Evolutionary conservation across 2,797 vertebrate genomes (phyloP).

Genomic region (Aldrovandia affinis): DNA sequence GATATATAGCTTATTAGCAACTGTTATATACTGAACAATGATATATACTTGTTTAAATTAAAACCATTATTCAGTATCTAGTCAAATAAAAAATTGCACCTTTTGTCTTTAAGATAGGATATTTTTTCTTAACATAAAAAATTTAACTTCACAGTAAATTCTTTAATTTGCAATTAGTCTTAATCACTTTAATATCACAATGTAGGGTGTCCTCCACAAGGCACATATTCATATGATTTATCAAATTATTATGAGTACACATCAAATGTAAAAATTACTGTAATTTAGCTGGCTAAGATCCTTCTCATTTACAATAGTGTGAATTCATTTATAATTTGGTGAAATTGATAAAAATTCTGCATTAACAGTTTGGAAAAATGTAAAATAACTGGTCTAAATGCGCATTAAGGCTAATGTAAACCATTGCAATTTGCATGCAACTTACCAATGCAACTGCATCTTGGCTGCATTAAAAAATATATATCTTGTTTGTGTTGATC

Average conservation of each 20-base stretch:
- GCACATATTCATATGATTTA: neutral
- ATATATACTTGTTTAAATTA: too few species aligned
- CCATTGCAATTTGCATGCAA: too few species aligned
- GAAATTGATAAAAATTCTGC: neutral
- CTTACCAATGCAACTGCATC: too few species aligned
- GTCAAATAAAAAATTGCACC: too few species aligned
- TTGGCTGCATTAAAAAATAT: too few species aligned
- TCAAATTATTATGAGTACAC: neutral
- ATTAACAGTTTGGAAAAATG: neutral
- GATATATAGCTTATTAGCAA: too few species aligned
- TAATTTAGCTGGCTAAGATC: neutral
- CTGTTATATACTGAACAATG: too few species aligned
- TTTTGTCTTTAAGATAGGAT: too few species aligned
- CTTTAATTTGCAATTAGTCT: neutral
- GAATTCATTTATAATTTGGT: neutral
- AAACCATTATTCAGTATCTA: too few species aligned
- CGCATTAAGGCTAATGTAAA: neutral
- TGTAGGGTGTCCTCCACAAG: neutral
- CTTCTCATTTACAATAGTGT: neutral
- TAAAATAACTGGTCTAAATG: neutral
- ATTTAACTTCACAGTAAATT: neutral
- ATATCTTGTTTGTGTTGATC: neutral
- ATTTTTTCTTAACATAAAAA: too few species aligned
- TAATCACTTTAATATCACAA: neutral
- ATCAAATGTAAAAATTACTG: neutral